phyloP scores from a whole-genome alignment of 2,888 invertebrate genomes.

The Cryptocheilus praepositus region DNA sequence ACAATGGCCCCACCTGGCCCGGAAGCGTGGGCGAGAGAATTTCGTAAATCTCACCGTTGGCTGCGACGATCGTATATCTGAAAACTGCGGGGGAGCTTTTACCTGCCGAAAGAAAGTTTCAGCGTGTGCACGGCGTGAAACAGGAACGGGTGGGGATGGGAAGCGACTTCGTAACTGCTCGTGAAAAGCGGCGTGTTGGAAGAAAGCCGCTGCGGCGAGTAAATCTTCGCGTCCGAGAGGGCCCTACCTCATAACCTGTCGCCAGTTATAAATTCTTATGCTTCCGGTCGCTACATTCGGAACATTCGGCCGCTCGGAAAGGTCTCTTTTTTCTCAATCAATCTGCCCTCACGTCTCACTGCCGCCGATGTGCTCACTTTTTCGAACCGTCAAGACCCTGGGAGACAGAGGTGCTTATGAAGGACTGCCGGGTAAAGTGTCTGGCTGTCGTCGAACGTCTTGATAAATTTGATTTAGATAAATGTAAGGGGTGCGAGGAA shows the following conservation, averaged over 20 bases:
- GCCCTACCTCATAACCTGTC: slow-evolving; percentile 41
- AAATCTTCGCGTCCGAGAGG: slow-evolving; percentile 40
- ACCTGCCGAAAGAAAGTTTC: slow-evolving; percentile 28
- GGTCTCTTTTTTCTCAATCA: no score
- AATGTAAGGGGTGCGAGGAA: no score
- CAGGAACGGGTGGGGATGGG: no score
- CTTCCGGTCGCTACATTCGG: slow-evolving; percentile 23
- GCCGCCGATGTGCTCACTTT: no score
- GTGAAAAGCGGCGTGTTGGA: slow-evolving; percentile 5
- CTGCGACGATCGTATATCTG: slow-evolving; percentile 1
- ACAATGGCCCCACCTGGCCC: neutral
- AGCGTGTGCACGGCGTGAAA: slow-evolving; percentile 20
- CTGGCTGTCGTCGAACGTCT: neutral
- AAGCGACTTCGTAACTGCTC: slow-evolving; percentile 20
- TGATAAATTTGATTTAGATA: slow-evolving; percentile 9
- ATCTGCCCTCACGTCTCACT: no score
- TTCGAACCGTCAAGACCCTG: no score
- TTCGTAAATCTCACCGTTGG: slow-evolving; percentile 2
- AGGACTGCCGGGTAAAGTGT: no score
- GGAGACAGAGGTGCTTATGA: no score
- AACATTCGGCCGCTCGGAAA: no score
- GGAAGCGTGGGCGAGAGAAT: neutral
- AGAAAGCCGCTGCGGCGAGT: slow-evolving; percentile 42
- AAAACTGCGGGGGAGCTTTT: slow-evolving; percentile 2
- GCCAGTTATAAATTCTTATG: slow-evolving; percentile 52